phyloP scores from a whole-genome alignment of 2,113 vertebrate species.

The Prolemur simus region DNA sequence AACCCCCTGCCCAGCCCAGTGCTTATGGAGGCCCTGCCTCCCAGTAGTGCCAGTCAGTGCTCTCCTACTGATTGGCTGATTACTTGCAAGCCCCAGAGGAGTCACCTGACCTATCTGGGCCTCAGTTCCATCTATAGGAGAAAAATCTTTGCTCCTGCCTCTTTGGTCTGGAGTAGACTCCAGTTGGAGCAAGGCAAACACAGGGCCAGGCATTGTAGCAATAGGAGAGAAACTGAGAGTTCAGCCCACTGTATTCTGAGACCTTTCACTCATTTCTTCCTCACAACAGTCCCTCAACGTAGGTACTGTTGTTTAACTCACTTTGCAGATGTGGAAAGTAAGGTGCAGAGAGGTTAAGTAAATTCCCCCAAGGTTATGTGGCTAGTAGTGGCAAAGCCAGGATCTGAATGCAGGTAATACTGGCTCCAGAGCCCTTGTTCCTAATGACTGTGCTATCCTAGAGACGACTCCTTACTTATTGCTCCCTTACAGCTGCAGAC shows the following conservation, averaged over 20 bases:
- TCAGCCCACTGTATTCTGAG: not conserved
- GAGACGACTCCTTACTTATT: not conserved
- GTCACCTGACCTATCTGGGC: not conserved
- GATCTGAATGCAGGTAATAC: not conserved
- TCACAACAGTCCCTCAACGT: not conserved
- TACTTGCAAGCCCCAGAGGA: not conserved
- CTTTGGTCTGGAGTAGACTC: not conserved
- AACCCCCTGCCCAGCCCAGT: not conserved
- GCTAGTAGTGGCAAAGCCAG: not conserved
- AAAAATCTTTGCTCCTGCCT: not conserved
- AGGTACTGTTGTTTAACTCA: not conserved
- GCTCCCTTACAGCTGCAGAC: not conserved
- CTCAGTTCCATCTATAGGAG: not conserved
- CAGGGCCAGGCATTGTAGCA: not conserved
- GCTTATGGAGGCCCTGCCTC: not conserved
- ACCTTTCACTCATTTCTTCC: not conserved
- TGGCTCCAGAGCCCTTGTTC: not conserved
- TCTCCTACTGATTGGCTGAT: not conserved
- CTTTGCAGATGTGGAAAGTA: not conserved
- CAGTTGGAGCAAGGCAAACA: not conserved
- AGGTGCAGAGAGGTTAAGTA: not conserved
- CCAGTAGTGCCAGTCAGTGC: fast-evolving
- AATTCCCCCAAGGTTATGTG: too few relatives aligned
- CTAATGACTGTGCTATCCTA: not conserved
- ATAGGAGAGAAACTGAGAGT: not conserved